Evolutionary conservation across 2,113 vertebrate species (phyloP).

Genomic region (Cochlearius cochlearius): DNA sequence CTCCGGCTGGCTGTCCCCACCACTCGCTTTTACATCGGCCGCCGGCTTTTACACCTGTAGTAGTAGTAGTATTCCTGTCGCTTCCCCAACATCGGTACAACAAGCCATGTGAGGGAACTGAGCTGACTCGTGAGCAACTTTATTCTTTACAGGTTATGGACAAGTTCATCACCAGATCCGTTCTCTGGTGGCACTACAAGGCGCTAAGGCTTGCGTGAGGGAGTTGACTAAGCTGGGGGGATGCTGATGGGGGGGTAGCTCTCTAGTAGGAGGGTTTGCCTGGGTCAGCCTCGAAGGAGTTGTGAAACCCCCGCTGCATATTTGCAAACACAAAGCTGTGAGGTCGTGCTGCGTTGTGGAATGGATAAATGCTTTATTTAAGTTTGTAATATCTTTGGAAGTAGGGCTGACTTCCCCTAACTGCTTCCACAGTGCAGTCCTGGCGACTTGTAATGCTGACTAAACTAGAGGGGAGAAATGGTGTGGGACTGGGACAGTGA

Average conservation of each 20-base stretch:
- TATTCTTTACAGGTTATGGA: background rate
- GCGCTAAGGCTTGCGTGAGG: background rate
- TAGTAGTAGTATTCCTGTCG: fast-evolving
- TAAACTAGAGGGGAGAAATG: background rate
- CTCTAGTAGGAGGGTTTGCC: background rate
- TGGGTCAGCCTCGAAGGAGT: background rate
- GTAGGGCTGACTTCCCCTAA: background rate
- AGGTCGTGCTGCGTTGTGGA: background rate
- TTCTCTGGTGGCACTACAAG: background rate
- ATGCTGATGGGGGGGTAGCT: background rate
- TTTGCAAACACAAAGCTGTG: fast-evolving
- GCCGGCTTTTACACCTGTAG: background rate
- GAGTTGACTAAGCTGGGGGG: background rate
- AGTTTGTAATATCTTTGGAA: background rate
- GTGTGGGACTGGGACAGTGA: background rate
- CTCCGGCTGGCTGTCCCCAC: background rate
- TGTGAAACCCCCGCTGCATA: background rate
- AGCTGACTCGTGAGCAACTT: background rate
- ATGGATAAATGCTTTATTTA: fast-evolving
- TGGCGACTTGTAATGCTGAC: background rate
- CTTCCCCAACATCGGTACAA: fast-evolving
- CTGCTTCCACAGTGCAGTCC: background rate
- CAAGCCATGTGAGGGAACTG: fast-evolving
- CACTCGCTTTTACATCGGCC: fast-evolving
- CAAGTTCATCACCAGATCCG: background rate